These are phyloP conservation scores for Semnopithecus entellus DNA, from an alignment of 2,113 vertebrate species.

Conservation along the genomic window DNA sequence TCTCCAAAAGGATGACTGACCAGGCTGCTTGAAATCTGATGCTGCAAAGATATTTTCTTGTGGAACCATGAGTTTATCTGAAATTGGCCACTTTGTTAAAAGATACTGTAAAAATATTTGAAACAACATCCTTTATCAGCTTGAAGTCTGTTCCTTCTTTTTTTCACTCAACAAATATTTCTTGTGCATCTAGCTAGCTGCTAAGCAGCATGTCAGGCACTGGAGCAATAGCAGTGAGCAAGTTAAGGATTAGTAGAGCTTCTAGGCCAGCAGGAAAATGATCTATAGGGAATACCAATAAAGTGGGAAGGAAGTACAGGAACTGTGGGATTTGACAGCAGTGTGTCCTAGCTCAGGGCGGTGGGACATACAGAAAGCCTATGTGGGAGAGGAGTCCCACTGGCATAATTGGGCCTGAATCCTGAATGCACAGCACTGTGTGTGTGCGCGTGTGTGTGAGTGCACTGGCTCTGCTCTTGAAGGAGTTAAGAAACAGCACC, in stretches of 20 bases:
- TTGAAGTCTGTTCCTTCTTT: neutral
- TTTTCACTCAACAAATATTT: neutral
- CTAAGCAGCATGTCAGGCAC: neutral
- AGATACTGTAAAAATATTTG: constrained; percentile 59
- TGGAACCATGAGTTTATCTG: neutral
- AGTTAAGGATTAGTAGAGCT: neutral
- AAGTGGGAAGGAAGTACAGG: neutral
- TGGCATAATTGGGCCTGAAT: neutral
- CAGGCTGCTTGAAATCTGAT: neutral
- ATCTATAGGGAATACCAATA: neutral
- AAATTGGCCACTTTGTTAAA: constrained; percentile 23
- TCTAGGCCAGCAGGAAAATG: neutral
- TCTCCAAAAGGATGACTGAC: neutral
- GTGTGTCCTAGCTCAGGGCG: neutral
- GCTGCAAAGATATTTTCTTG: constrained; percentile 42
- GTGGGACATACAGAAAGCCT: neutral
- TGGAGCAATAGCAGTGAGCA: neutral
- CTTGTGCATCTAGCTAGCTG: neutral
- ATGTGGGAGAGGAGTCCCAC: neutral
- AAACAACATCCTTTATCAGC: constrained; percentile 21
- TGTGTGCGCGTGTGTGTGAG: too few species aligned
- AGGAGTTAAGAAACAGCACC: neutral
- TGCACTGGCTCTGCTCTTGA: neutral
- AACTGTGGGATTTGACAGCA: neutral
- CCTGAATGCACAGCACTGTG: neutral